These are phyloP conservation scores for Macropodus opercularis DNA, from an alignment of 2,797 vertebrate species.

Conservation along the genomic window DNA sequence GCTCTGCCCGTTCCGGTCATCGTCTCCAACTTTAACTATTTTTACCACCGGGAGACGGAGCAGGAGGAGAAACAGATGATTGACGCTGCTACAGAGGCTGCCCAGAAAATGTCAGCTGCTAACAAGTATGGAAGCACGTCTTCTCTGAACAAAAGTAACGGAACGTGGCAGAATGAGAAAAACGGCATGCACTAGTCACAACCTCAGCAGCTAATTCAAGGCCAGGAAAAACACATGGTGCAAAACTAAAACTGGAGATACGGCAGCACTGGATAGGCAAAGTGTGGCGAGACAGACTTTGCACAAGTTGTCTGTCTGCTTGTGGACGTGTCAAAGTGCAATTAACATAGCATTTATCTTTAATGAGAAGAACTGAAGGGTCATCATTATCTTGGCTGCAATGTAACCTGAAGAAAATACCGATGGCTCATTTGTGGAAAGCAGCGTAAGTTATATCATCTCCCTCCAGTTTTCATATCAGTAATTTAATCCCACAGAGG, in stretches of 20 bases:
- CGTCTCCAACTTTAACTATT: slow-evolving; percentile 99
- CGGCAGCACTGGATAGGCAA: slow-evolving; percentile 61
- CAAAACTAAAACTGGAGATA: slow-evolving; percentile 57
- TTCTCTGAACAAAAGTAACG: slow-evolving; percentile 90
- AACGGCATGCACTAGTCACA: slow-evolving; percentile 75
- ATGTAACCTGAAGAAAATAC: slow-evolving; percentile 28
- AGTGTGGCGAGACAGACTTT: slow-evolving; percentile 47
- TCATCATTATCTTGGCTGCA: slow-evolving; percentile 21
- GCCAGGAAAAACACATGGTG: slow-evolving; percentile 28
- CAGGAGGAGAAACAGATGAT: slow-evolving; percentile 90
- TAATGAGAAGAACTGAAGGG: slow-evolving; percentile 12
- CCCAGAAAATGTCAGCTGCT: slow-evolving; percentile 78
- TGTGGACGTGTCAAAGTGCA: slow-evolving; percentile 80
- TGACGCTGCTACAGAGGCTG: slow-evolving; percentile 85
- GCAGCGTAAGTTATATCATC: slow-evolving; percentile 12
- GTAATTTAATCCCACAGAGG: slow-evolving; percentile 8
- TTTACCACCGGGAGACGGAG: slow-evolving; percentile 96
- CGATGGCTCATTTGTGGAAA: slow-evolving; percentile 14
- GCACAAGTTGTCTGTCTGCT: slow-evolving; percentile 58
- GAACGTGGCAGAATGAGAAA: slow-evolving; percentile 86
- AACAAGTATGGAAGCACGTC: slow-evolving; percentile 85
- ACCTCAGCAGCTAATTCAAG: slow-evolving; percentile 7
- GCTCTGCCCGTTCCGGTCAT: slow-evolving; percentile 97
- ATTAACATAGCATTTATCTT: slow-evolving; percentile 67
- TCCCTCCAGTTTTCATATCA: slow-evolving; percentile 2